phyloP scores from a whole-genome alignment of 2,113 vertebrate genomes.

The Panthera uncia region DNA sequence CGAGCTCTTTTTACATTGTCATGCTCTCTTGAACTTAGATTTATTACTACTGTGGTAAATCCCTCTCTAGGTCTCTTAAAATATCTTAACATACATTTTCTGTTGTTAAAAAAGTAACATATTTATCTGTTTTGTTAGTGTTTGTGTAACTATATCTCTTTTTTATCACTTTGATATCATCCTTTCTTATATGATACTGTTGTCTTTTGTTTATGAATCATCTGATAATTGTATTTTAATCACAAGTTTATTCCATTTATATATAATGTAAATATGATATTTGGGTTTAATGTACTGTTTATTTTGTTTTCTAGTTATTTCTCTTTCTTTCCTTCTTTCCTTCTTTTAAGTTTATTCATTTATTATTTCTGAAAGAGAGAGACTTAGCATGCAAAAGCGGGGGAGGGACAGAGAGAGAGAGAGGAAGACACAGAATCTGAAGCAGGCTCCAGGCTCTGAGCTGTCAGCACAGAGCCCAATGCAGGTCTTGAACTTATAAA shows the following conservation, averaged over 20 bases:
- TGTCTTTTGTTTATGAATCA: background rate
- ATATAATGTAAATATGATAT: background rate
- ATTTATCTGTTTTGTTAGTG: background rate
- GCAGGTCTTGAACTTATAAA: too few relatives aligned
- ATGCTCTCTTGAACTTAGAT: background rate
- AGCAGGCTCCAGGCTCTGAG: too few relatives aligned
- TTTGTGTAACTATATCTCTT: background rate
- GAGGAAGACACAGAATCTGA: too few relatives aligned
- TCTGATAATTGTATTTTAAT: background rate
- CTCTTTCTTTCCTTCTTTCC: background rate
- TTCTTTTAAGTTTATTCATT: background rate
- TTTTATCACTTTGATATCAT: background rate
- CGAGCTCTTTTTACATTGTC: background rate
- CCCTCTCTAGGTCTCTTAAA: background rate
- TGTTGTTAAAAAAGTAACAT: background rate
- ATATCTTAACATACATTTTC: background rate
- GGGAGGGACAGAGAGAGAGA: too few relatives aligned
- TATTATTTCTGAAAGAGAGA: too few relatives aligned
- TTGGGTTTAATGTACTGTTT: background rate
- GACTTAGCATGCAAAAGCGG: too few relatives aligned
- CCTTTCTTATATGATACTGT: background rate
- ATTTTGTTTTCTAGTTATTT: background rate
- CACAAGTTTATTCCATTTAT: background rate
- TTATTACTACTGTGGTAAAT: background rate
- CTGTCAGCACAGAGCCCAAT: too few relatives aligned